These are phyloP conservation scores for Trypoxylon attenuatum DNA, from an alignment of 2,888 invertebrate genomes.

Conservation along the genomic window DNA sequence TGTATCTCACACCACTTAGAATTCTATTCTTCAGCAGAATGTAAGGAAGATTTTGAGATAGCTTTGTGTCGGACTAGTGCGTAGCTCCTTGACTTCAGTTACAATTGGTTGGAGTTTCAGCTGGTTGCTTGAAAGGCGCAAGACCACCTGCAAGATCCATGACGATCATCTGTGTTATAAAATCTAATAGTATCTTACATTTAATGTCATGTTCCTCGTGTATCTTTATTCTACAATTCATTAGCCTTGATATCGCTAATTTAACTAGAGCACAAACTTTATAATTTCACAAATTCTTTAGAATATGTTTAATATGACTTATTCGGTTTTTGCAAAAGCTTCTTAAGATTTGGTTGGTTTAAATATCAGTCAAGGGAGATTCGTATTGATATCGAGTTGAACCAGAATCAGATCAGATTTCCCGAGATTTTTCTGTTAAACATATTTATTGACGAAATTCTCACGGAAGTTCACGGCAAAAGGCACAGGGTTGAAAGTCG, in stretches of 20 bases:
- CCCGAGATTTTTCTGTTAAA: too few species aligned
- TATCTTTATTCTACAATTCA: not conserved
- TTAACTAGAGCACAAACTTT: slow-evolving; percentile 6
- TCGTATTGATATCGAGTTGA: too few species aligned
- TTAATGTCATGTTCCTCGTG: not conserved
- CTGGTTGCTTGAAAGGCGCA: slow-evolving; percentile 48
- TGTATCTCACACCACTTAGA: slow-evolving; percentile 55
- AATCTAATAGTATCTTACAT: slow-evolving; percentile 28
- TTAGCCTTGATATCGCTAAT: slow-evolving; percentile 9
- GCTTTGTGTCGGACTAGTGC: slow-evolving; percentile 62
- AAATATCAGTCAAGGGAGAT: too few species aligned
- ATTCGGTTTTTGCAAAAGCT: too few species aligned
- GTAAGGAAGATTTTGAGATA: slow-evolving; percentile 63
- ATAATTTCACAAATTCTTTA: too few species aligned
- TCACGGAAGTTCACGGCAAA: too few species aligned
- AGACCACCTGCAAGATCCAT: slow-evolving; percentile 60
- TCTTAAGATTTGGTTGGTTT: too few species aligned
- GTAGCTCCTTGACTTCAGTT: slow-evolving; percentile 65
- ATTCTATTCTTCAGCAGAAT: slow-evolving; percentile 62
- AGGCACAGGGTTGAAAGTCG: too few species aligned
- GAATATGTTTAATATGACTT: too few species aligned
- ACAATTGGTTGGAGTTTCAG: slow-evolving; percentile 65
- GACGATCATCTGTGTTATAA: slow-evolving; percentile 32
- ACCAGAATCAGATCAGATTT: too few species aligned
- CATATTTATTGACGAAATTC: too few species aligned